These are phyloP conservation scores for Cyrtonyx montezumae DNA, from an alignment of 2,113 vertebrate genomes.

Conservation along the genomic window DNA sequence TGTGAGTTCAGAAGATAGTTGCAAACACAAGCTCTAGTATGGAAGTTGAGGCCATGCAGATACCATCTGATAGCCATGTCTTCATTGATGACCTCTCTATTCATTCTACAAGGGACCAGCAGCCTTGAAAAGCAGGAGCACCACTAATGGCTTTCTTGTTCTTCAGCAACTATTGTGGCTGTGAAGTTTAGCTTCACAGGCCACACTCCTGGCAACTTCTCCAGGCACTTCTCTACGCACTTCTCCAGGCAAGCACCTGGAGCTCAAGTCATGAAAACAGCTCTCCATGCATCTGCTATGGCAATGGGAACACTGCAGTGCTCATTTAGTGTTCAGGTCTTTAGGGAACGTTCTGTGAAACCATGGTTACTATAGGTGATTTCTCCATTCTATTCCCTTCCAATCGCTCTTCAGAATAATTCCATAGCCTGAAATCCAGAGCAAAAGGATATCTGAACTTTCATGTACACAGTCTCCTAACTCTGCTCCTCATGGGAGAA, in stretches of 20 bases:
- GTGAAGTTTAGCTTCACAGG: too few species aligned
- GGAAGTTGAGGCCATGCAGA: neutral
- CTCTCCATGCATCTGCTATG: neutral
- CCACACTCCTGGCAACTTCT: too few species aligned
- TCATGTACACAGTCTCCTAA: neutral
- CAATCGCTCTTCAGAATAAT: neutral
- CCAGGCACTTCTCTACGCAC: too few species aligned
- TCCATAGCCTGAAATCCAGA: neutral
- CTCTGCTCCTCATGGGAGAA: neutral
- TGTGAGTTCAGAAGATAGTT: neutral
- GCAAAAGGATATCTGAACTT: neutral
- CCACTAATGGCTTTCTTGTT: neutral
- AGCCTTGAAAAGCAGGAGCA: neutral
- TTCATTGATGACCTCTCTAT: neutral
- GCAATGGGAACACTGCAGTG: neutral
- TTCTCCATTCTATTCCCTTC: neutral
- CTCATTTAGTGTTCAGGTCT: fast-evolving
- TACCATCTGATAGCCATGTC: fast-evolving
- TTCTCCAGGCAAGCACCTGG: neutral
- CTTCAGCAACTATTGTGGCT: neutral
- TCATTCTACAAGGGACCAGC: neutral
- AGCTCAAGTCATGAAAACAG: neutral
- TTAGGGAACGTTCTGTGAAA: neutral
- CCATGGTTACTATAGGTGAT: neutral
- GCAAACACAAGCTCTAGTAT: neutral